Evolutionary conservation across 2,797 vertebrate genomes (phyloP), one percentile per base, ranked within the genome.

Genomic region (Eidolon dupreanum): DNA sequence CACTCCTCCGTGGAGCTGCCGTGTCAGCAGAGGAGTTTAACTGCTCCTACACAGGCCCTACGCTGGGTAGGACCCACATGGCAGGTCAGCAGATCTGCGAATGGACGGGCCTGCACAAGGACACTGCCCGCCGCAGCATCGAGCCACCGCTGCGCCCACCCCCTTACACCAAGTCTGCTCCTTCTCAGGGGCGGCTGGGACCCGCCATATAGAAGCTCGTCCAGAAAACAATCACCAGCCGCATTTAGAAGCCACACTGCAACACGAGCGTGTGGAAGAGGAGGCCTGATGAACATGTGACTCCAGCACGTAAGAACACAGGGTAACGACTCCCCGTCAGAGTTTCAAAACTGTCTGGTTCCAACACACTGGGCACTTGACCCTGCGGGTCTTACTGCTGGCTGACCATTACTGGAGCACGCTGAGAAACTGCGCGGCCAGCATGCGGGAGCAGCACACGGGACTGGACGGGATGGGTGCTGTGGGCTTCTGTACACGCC

Each of bases 381-480:
- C 36, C 57, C 36, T 36, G 5, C 19, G 1, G 68, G 20, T n/a
- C 43, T 20, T 5, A 22, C 9, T 10, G 8, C 22, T 0, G 15
- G 24, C 2, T 59, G 41, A 41, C 24, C 4, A 51, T 24, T 7
- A 13, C 4, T 2, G 6, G 2, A 41, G 8, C 5, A 13, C 1
- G 7, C 6, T n/a, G 11, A 83, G 28, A 19, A 43, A 49, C 10
- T 1, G 1, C 13, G 24, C 1, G 0, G 9, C 10, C 17, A 26
- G 38, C 1, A 6, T 0, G 0, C 26, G 1, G 3, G 13, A 78
- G 36, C 20, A 9, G 10, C 12, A 5, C 36, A 5, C 41, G 6
- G 8, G 8, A 51, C 1, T 13, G 43, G 57, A 17, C 13, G 3
- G 55, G 28, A 53, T 5, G 1, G 28, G 75, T 5, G 0, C 0